Base-by-base conservation (phyloP, 2,113 vertebrate species). In the Anoura caudifer region DNA sequence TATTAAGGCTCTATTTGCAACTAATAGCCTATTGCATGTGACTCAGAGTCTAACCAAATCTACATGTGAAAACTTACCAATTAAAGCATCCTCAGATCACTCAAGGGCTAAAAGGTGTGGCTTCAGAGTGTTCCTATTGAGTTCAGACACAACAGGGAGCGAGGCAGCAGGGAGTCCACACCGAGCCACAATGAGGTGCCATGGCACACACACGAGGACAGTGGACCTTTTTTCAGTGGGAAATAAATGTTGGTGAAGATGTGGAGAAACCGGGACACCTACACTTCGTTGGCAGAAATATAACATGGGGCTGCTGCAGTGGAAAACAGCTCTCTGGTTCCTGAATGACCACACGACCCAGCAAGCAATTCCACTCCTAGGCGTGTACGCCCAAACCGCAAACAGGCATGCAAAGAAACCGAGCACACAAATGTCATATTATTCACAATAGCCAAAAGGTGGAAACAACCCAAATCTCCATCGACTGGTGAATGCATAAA, bases 1-100 rank as follows among this genome's bases (percentile, higher is more conserved):
- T 86, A 38, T 41, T 91, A 81, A 81, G 89, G 50, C 63, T 90
- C 43, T 65, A 22, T 69, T 93, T 87, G 77, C 41, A 94, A 88
- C 72, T 22, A 38, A 14, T 28, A 69, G 9, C 7, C 38, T 88
- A n/a, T 3, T 93, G 33, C 41, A 7, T 14, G 1, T 69, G 77
- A 87, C 69, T 88, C 52, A 50, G 59, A 92, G 10, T 79, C 52
- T 87, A 54, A 95, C 33, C 20, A 90, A 83, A 75, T 73, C 26
- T 52, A 79, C 63, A 43, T 4, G 4, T 54, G 52, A 91, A 22
- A 67, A 79, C 67, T 36, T 36, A 12, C 41, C 33, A 76, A 13
- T 36, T 80, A 79, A 43, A 76, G 81, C 33, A 38, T 70, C 47
- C 61, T 87, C 0, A 63, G n/a, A 73, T 52, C 24, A 19, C 65